Conservation (phyloP, 2,113 vertebrate genomes). For the Conger conger region DNA sequence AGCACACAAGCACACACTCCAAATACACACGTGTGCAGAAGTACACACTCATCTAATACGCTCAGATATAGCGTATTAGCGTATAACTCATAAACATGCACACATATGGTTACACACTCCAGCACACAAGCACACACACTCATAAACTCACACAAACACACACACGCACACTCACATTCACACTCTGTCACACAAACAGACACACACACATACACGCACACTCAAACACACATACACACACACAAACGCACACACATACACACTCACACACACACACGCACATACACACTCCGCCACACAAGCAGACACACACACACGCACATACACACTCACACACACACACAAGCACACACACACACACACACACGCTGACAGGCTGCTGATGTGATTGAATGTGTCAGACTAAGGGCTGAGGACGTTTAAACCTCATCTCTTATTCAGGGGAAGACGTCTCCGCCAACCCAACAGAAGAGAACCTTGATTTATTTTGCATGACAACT, state of each 20-base stretch:
- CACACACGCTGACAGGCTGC: conserved; percentile 19
- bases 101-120: conserved; percentile 29
- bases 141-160: conserved; percentile 24
- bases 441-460: conserved; percentile 64
- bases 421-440: conserved; percentile 76
- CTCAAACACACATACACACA: conserved; percentile 26
- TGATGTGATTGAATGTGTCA: conserved; percentile 73
- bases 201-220: conserved; percentile 29
- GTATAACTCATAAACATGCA: not conserved
- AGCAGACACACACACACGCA: conserved; percentile 31
- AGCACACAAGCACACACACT: conserved; percentile 27
- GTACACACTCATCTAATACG: not conserved
- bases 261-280: conserved; percentile 18
- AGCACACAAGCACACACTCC: conserved; percentile 15
- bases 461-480: conserved; percentile 58
- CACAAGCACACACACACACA: conserved; percentile 27
- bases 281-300: conserved; percentile 26
- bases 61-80: conserved; percentile 12
- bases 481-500: conserved; percentile 81
- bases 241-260: too few relatives aligned
- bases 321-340: conserved; percentile 25
- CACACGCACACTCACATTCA: too few relatives aligned
- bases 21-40: conserved; percentile 1
- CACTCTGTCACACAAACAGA: too few relatives aligned
- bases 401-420: conserved; percentile 68